Base-by-base conservation (phyloP, 2,888 invertebrate genomes). In the Oasisia sp. region DNA sequence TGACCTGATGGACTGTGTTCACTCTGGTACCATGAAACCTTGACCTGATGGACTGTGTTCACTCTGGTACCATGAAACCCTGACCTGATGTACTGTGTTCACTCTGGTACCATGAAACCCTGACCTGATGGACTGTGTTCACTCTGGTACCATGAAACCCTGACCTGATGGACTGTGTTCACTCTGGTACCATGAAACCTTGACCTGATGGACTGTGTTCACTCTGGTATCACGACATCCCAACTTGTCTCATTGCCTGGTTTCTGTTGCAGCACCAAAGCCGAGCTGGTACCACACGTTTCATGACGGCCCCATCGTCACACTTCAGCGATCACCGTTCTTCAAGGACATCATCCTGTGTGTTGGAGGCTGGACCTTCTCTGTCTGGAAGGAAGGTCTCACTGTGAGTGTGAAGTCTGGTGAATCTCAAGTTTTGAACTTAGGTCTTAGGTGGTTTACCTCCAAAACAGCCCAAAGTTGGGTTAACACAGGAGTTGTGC, bases 301-400 rank as follows among this genome's bases (percentile, higher is more conserved):
- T 14, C 96, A 96, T 93, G 96, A 96, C 94, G 96, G 96, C 12
- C 95, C 96, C 38, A 93, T 96, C 1, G 93, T 94, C 19, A 94
- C 95, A 7, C 94, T 96, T 92, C 95, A 95, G 92, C 93, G 96
- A 91, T 98, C 98, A 94, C 97, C 97, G 0, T 97, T 97, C 93
- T 97, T 97, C 92, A 96, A 97, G 50, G 96, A 97, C 93, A 95
- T 98, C 9, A 96, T 98, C 74, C 96, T 98, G 9, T 97, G 98
- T 4, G 97, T 98, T 9, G 98, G 98, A 0, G 98, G 98, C 9
- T 97, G 97, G 96, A 97, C 97, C 92, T 97, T 98, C 95, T 97
- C 98, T 0, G 96, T 98, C 92, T 98, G 98, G 98, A 97, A 97
- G 93, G 97, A 98, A 92, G 97, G 97, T 93, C 97, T 97, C 74